phyloP scores from a whole-genome alignment of 2,888 invertebrate species.

The Lasiommata megera region DNA sequence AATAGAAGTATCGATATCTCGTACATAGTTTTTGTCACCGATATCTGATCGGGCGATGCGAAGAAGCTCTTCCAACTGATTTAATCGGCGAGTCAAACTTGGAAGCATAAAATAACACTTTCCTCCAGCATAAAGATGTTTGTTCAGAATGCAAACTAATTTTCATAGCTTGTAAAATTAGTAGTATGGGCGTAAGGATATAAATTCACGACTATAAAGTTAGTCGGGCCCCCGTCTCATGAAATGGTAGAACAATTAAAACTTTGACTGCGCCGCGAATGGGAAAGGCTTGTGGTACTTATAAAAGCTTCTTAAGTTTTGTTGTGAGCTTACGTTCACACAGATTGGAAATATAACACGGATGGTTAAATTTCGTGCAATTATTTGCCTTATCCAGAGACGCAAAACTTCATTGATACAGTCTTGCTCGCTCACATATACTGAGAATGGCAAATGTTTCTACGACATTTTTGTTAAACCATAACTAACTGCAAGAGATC shows the following conservation, averaged over 20 bases:
- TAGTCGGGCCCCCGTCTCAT: constrained; percentile 44
- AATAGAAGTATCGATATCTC: too few relatives aligned
- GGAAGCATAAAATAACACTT: constrained; percentile 5
- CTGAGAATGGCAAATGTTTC: too few relatives aligned
- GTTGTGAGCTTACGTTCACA: background rate
- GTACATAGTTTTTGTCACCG: too few relatives aligned
- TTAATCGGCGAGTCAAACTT: constrained; percentile 1
- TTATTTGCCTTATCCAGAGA: too few relatives aligned
- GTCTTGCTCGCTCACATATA: too few relatives aligned
- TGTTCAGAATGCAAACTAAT: constrained; percentile 11
- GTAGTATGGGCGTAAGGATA: constrained; percentile 21
- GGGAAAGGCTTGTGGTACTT: constrained; percentile 36
- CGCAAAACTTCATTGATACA: too few relatives aligned
- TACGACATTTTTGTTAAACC: too few relatives aligned
- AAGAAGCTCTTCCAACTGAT: background rate
- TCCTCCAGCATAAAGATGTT: constrained; percentile 3
- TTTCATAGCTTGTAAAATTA: constrained; percentile 23
- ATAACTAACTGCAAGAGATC: too few relatives aligned
- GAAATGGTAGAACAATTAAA: constrained; percentile 57
- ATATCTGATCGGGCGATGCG: background rate
- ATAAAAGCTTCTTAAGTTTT: constrained; percentile 44
- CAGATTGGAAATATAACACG: too few relatives aligned
- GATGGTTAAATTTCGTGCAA: too few relatives aligned
- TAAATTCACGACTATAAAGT: constrained; percentile 37
- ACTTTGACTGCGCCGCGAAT: constrained; percentile 38